Conservation (phyloP, 2,113 vertebrate genomes). For the Numida meleagris region DNA sequence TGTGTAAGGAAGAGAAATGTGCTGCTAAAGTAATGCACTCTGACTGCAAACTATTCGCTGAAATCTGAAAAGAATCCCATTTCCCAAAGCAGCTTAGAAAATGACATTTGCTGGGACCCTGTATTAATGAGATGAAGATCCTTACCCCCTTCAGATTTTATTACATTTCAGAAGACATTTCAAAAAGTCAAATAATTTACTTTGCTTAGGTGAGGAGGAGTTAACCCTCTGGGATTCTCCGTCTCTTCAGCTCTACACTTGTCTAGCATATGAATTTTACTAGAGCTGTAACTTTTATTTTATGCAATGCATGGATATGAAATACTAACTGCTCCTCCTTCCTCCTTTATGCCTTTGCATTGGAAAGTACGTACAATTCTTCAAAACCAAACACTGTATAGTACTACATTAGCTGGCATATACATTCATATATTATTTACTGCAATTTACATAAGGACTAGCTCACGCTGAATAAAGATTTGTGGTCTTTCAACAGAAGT, state of each 20-base stretch:
- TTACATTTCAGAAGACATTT: slow-evolving; percentile 72
- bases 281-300: slow-evolving; percentile 67
- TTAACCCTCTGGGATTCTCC: slow-evolving; percentile 61
- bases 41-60: slow-evolving; percentile 44
- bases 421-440: slow-evolving; percentile 7
- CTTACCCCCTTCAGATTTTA: slow-evolving; percentile 65
- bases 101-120: slow-evolving; percentile 72
- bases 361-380: background rate
- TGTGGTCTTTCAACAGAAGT: slow-evolving; percentile 8
- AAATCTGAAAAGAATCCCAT: slow-evolving; percentile 65
- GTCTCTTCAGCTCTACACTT: slow-evolving; percentile 56
- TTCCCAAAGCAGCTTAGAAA: slow-evolving; percentile 70
- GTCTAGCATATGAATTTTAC: slow-evolving; percentile 65
- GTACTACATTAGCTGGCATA: background rate
- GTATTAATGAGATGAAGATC: slow-evolving; percentile 75
- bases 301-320: slow-evolving; percentile 34
- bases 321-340: slow-evolving; percentile 27
- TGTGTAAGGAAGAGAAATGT: slow-evolving; percentile 65
- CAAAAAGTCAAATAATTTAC: slow-evolving; percentile 70
- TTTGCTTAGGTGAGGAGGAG: slow-evolving; percentile 67
- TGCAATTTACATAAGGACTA: slow-evolving; percentile 13
- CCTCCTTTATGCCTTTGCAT: background rate
- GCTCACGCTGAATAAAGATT: background rate
- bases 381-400: slow-evolving; percentile 23
- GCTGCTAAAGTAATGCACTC: slow-evolving; percentile 61